phyloP scores from a whole-genome alignment of 2,888 invertebrate species.

The Polyploca ridens region DNA sequence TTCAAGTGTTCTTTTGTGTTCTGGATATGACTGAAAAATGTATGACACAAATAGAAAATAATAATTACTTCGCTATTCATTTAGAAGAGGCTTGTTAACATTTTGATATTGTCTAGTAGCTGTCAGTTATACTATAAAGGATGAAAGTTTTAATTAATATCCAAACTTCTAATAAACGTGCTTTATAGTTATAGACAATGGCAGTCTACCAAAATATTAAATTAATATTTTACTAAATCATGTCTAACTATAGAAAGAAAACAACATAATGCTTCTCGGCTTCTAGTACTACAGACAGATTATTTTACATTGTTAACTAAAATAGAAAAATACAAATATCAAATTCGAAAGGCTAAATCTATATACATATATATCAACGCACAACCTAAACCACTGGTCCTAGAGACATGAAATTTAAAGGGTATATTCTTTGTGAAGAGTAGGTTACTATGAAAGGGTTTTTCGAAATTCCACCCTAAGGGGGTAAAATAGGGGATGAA shows the following conservation, averaged over 20 bases:
- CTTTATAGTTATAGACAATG: not conserved
- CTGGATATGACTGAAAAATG: not conserved
- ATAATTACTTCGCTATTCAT: not conserved
- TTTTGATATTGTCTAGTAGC: not conserved
- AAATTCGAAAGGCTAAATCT: not conserved
- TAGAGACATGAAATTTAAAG: too few species aligned
- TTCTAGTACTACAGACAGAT: not conserved
- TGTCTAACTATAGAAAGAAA: not conserved
- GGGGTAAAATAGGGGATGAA: too few species aligned
- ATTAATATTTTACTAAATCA: not conserved
- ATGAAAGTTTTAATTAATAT: not conserved
- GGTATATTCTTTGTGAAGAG: too few species aligned
- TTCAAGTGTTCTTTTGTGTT: constrained; percentile 2
- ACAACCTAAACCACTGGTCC: too few species aligned
- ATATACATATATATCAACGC: too few species aligned
- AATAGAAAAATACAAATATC: not conserved
- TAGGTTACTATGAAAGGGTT: too few species aligned
- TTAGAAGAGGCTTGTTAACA: not conserved
- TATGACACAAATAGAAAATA: not conserved
- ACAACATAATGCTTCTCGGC: not conserved
- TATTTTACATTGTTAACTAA: not conserved
- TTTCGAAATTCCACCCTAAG: too few species aligned
- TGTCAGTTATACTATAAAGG: not conserved
- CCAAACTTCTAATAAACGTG: not conserved
- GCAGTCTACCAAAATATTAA: not conserved